A percentile compares a stretch with the other conserved stretches of the same genome.
Conservation (phyloP, 2,888 invertebrate genomes). For the Apamea sordens region DNA sequence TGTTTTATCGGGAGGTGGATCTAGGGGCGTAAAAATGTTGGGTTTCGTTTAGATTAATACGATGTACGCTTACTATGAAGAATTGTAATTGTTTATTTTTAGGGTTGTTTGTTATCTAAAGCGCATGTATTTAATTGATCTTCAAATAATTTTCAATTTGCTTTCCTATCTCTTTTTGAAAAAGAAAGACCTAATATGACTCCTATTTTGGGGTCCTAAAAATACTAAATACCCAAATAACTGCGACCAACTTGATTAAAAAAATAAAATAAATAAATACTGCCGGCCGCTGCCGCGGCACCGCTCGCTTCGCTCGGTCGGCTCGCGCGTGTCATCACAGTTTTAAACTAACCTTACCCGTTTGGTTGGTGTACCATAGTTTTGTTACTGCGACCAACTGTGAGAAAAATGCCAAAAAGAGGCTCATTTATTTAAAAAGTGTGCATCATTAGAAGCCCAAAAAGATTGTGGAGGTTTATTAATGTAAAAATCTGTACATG, state of each 20-base stretch:
- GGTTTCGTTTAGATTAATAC: conserved; percentile 1
- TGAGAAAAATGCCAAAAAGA: no score
- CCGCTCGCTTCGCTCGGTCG: neutral
- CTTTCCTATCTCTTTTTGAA: neutral
- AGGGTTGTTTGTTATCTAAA: neutral
- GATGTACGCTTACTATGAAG: neutral
- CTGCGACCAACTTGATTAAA: no score
- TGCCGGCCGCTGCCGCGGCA: neutral
- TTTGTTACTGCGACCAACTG: neutral
- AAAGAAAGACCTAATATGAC: neutral
- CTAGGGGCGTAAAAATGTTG: neutral
- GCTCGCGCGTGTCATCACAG: neutral
- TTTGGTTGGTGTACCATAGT: neutral
- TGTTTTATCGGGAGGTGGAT: conserved; percentile 22
- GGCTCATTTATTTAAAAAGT: no score
- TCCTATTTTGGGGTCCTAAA: neutral
- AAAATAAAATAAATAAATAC: no score
- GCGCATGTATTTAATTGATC: neutral
- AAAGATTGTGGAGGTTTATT: no score
- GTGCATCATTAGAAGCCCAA: no score
- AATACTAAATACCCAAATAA: no score
- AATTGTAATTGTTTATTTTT: neutral
- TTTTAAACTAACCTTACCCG: neutral
- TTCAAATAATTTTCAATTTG: neutral
- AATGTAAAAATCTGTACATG: no score